Conservation (phyloP, 2,888 invertebrate genomes). For the Ariolimax columbianus region DNA sequence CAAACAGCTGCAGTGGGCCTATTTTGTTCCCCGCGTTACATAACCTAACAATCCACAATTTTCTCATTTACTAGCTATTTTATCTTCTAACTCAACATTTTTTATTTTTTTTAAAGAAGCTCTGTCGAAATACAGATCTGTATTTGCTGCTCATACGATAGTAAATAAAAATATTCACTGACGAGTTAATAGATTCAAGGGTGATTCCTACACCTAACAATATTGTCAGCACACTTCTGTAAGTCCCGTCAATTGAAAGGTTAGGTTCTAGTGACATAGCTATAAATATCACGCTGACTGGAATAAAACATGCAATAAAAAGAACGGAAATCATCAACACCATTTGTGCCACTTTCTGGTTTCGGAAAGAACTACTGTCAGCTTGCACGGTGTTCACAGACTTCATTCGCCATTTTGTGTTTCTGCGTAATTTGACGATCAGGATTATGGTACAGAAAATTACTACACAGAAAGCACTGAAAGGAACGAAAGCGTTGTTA, state of each 20-base stretch:
- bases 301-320: background rate
- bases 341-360: background rate
- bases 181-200: conserved; percentile 1
- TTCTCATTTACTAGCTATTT: too few relatives aligned
- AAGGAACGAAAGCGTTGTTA: background rate
- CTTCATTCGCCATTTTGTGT: background rate
- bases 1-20: too few relatives aligned
- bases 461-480: background rate
- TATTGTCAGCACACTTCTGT: background rate
- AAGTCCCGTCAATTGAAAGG: background rate
- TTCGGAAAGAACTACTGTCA: background rate
- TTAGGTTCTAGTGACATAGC: background rate
- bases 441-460: background rate
- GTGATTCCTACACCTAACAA: background rate
- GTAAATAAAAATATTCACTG: background rate
- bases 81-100: too few relatives aligned
- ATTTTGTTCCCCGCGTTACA: too few relatives aligned
- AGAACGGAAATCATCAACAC: background rate
- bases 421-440: background rate
- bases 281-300: background rate
- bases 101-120: too few relatives aligned
- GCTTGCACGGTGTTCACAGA: background rate
- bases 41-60: too few relatives aligned
- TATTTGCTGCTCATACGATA: background rate
- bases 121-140: background rate